A percentile compares a stretch with the other conserved stretches of the same genome.
These are phyloP conservation scores for Diplazon laetatorius DNA, from an alignment of 2,888 invertebrate genomes.

Conservation along the genomic window DNA sequence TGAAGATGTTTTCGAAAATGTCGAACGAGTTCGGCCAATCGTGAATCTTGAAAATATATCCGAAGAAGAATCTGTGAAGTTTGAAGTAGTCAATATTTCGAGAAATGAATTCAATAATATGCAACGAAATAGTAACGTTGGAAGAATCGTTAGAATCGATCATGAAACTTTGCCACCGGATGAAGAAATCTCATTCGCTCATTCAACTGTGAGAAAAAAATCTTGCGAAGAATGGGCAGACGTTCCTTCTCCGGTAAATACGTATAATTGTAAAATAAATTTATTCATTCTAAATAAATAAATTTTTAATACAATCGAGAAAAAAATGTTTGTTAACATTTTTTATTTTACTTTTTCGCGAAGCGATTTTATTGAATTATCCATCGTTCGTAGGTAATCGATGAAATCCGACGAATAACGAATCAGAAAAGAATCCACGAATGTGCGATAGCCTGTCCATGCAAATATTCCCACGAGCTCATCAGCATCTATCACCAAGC, in stretches of 20 bases:
- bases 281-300: background rate
- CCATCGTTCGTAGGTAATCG: conserved; percentile 23
- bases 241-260: conserved; percentile 36
- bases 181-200: background rate
- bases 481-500: conserved; percentile 54
- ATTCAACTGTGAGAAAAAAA: background rate
- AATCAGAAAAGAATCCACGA: conserved; percentile 43
- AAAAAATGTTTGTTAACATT: background rate
- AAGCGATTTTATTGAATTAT: background rate
- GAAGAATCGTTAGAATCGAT: conserved; percentile 31
- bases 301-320: background rate
- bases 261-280: background rate
- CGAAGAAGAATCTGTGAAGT: background rate
- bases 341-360: background rate
- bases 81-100: conserved; percentile 19
- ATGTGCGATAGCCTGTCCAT: conserved; percentile 55
- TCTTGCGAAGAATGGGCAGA: conserved; percentile 34
- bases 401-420: conserved; percentile 29
- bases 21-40: background rate
- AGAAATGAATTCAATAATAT: conserved; percentile 25
- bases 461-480: conserved; percentile 48
- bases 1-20: background rate
- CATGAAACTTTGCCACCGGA: conserved; percentile 22
- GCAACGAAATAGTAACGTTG: background rate
- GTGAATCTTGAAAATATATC: background rate